Base-by-base conservation (phyloP, 1,140 invertebrate species). In the Holcopasites calliopsidis region DNA sequence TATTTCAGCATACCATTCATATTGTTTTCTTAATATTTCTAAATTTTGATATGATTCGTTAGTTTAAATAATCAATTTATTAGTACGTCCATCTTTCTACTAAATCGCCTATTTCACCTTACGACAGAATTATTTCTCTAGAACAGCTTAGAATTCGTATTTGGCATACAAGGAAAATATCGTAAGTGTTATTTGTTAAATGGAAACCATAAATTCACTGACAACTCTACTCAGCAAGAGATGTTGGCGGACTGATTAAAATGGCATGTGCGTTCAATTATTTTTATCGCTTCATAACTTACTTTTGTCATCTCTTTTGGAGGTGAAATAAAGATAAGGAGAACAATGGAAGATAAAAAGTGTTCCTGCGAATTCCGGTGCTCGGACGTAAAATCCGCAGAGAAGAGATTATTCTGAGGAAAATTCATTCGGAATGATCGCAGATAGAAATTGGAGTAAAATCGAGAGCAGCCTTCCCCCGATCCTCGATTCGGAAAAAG, bases 401-500 rank as follows among this genome's bases (percentile, higher is more conserved):
- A n/a, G n/a, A n/a, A n/a, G n/a, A n/a, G n/a, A n/a, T n/a, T n/a
- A n/a, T n/a, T n/a, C n/a, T n/a, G n/a, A n/a, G n/a, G n/a, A n/a
- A 47, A 47, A 18, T 44, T 10, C 10, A 50, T 13, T 18, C 18
- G 13, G 2, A 28, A 47, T 10, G n/a, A 6, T 10, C 11, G 5
- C 26, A 13, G 5, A 8, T 23, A n/a, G 23, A 26, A 1, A 26
- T 11, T 33, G 4, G 7, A 52, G 2, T 10, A 66, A 47, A 44
- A 55, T 42, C 23, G 11, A 35, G 21, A 16, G 18, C 40, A 6
- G 42, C 38, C 4, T 4, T 60, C 31, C 50, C 55, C 35, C n/a
- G 18, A 35, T 23, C 6, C 21, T n/a, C 50, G 42, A 5, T 47
- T 74, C 38, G 50, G n/a, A 38, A 50, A 55, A 74, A 74, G 61